phyloP scores from a whole-genome alignment of 2,888 invertebrate genomes.

The Rhyacophila evoluta region DNA sequence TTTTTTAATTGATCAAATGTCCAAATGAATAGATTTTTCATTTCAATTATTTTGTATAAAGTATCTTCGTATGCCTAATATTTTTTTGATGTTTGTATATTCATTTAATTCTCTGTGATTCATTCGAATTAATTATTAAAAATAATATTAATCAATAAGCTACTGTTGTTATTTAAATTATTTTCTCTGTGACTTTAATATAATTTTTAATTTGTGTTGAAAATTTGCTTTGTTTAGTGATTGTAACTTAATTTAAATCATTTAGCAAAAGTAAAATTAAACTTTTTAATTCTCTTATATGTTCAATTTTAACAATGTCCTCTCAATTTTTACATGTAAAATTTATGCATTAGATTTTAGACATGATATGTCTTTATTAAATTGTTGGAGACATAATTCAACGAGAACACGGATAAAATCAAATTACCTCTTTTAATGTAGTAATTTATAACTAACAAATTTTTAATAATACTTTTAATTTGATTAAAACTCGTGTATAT shows the following conservation, averaged over 20 bases:
- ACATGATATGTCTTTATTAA: neutral
- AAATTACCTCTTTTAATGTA: neutral
- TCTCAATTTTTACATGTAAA: neutral
- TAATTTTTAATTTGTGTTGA: neutral
- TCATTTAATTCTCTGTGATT: slow-evolving; percentile 1
- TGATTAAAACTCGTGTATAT: no score
- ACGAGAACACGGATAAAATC: neutral
- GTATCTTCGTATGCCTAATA: no score
- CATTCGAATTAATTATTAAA: neutral
- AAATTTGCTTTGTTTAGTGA: neutral
- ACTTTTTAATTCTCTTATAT: no score
- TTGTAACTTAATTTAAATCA: no score
- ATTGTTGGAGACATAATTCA: neutral
- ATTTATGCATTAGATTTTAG: neutral
- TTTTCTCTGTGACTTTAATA: neutral
- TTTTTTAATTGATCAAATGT: no score
- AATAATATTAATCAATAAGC: neutral
- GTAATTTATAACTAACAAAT: neutral
- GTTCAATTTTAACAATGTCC: neutral
- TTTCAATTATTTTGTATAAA: no score
- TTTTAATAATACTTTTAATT: neutral
- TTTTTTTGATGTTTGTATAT: neutral
- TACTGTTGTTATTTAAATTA: neutral
- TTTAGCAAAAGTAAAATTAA: no score
- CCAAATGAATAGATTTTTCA: no score